Percentiles rank a stretch among this genome's conserved stretches.
phyloP scores from a whole-genome alignment of 2,888 invertebrate species.

The Nineta flava region DNA sequence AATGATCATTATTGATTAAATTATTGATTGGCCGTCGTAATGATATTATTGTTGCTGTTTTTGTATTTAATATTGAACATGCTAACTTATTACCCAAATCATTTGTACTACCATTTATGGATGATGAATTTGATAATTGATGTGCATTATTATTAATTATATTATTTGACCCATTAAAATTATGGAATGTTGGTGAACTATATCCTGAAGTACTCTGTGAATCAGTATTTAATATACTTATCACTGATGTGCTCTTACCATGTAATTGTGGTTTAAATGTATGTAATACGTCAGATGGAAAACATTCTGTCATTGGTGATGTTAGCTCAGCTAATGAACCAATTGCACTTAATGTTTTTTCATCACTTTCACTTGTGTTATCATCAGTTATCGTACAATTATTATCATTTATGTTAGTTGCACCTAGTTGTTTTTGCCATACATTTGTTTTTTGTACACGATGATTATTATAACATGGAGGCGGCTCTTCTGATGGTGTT shows the following conservation, averaged over 20 bases:
- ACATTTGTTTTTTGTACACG: not conserved
- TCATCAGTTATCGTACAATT: constrained; percentile 23
- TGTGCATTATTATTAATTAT: constrained; percentile 16
- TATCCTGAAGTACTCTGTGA: constrained; percentile 34
- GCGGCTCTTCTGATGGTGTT: constrained; percentile 27
- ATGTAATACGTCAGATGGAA: constrained; percentile 18
- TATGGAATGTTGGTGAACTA: constrained; percentile 28
- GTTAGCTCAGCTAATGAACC: constrained; percentile 26
- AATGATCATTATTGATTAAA: constrained; percentile 9
- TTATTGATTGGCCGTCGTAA: constrained; percentile 20
- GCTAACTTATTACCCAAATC: constrained; percentile 22
- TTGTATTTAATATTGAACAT: constrained; percentile 28
- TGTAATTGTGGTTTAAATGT: constrained; percentile 18
- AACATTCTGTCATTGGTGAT: constrained; percentile 23
- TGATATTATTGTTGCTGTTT: constrained; percentile 28
- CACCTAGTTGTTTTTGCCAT: not conserved
- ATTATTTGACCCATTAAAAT: not conserved
- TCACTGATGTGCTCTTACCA: constrained; percentile 17
- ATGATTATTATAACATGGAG: constrained; percentile 15
- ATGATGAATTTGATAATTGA: constrained; percentile 28
- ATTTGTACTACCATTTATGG: constrained; percentile 24
- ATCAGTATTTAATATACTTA: constrained; percentile 23
- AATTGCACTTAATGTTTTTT: constrained; percentile 28
- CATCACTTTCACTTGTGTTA: constrained; percentile 22
- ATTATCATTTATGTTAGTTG: constrained; percentile 16